Evolutionary conservation across 2,888 invertebrate species (phyloP).

Genomic region (Epinotia nisella): DNA sequence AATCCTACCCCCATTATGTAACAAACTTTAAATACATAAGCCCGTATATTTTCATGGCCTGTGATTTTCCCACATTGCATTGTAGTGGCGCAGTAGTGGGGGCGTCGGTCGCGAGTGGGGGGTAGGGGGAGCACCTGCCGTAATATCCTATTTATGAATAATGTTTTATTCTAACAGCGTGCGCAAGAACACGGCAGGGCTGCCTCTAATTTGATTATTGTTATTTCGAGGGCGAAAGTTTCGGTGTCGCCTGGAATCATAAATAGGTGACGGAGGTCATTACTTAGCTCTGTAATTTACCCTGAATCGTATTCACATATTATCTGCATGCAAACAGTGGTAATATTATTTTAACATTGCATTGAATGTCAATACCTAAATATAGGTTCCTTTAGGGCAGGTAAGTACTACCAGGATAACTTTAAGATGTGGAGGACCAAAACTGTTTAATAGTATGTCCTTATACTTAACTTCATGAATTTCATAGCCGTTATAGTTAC

Average conservation of each 20-base stretch:
- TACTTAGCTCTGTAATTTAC: background rate
- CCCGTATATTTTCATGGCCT: slow-evolving; percentile 39
- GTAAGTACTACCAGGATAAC: too few relatives aligned
- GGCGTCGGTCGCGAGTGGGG: slow-evolving; percentile 46
- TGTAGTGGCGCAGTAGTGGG: slow-evolving; percentile 47
- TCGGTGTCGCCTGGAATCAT: slow-evolving; percentile 20
- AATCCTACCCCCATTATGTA: slow-evolving; percentile 33
- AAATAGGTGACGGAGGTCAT: slow-evolving; percentile 26
- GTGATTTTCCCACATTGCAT: slow-evolving; percentile 47
- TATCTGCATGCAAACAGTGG: too few relatives aligned
- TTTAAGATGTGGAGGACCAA: too few relatives aligned
- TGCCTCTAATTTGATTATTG: slow-evolving; percentile 50
- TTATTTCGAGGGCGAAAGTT: slow-evolving; percentile 37
- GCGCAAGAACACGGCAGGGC: slow-evolving; percentile 61
- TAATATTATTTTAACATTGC: too few relatives aligned
- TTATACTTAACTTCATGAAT: too few relatives aligned
- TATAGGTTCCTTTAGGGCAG: too few relatives aligned
- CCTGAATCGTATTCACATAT: background rate
- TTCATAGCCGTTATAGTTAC: background rate
- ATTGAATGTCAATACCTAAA: too few relatives aligned
- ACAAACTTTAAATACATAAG: slow-evolving; percentile 42
- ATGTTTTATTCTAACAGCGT: slow-evolving; percentile 84
- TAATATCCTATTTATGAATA: slow-evolving; percentile 85
- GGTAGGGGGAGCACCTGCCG: slow-evolving; percentile 64
- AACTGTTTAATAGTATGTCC: too few relatives aligned